These are phyloP conservation scores for Suricata suricatta DNA, from an alignment of 2,113 vertebrate genomes.

Conservation along the genomic window DNA sequence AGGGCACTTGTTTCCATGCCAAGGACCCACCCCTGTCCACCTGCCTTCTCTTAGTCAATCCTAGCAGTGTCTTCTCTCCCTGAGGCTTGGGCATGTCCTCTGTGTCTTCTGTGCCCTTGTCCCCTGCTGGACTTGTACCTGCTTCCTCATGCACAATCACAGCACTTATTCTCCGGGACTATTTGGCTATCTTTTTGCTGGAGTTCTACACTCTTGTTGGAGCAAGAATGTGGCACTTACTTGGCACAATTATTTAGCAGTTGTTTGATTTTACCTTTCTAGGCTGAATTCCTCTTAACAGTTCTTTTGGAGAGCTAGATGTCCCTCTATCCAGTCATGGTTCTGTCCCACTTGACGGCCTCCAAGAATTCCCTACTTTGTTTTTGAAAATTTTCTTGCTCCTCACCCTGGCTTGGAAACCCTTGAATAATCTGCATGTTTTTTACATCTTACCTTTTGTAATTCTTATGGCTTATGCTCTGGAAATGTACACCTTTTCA, in stretches of 20 bases:
- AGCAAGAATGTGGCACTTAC: not conserved
- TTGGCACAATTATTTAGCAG: not conserved
- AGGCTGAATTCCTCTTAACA: not conserved
- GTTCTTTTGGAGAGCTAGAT: not conserved
- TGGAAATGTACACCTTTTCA: not conserved
- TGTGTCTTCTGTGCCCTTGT: not conserved
- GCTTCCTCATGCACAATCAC: too few relatives aligned
- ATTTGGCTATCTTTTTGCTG: not conserved
- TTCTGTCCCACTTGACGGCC: not conserved
- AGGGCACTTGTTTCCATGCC: accelerated
- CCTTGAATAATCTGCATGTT: not conserved
- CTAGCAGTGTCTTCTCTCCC: not conserved
- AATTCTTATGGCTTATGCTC: not conserved
- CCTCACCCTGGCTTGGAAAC: not conserved
- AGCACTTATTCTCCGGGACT: not conserved
- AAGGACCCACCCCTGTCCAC: accelerated
- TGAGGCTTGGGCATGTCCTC: not conserved
- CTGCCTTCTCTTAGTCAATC: too few relatives aligned
- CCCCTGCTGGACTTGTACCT: not conserved
- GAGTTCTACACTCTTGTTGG: not conserved
- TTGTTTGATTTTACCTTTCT: not conserved
- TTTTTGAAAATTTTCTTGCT: not conserved
- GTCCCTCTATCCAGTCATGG: not conserved
- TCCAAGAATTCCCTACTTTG: not conserved
- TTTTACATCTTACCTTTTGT: not conserved